A percentile compares a stretch with the other conserved stretches of the same genome.
Conservation (phyloP, 2,888 invertebrate genomes). For the Drosophila neonasuta region DNA sequence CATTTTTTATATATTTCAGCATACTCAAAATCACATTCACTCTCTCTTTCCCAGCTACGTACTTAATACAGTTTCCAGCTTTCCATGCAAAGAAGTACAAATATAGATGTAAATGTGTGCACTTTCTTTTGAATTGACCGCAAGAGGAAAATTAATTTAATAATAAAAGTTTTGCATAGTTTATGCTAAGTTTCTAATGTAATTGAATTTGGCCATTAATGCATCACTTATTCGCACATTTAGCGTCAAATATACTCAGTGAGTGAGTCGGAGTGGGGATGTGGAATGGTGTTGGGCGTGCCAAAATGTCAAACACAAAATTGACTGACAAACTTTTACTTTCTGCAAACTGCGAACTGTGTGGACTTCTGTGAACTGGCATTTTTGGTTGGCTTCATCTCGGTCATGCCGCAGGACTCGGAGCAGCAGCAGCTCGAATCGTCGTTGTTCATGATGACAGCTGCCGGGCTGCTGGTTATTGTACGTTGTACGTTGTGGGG, state of each 20-base stretch:
- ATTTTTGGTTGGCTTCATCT: constrained; percentile 56
- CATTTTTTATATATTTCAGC: no score
- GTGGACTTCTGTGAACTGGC: constrained; percentile 53
- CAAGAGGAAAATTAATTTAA: constrained; percentile 30
- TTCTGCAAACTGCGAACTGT: constrained; percentile 49
- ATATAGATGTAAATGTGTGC: not conserved
- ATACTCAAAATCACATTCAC: not conserved
- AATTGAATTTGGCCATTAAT: constrained; percentile 55
- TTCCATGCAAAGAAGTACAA: not conserved
- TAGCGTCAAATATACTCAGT: constrained; percentile 30
- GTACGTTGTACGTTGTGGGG: constrained; percentile 13
- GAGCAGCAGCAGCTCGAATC: not conserved
- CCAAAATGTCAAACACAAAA: constrained; percentile 64
- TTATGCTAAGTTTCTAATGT: constrained; percentile 34
- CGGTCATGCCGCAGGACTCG: constrained; percentile 9
- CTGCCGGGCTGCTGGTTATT: constrained; percentile 49
- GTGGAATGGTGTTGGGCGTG: constrained; percentile 47
- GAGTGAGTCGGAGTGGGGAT: not conserved
- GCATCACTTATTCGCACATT: constrained; percentile 55
- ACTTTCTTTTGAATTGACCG: constrained; percentile 2
- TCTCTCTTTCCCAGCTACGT: not conserved
- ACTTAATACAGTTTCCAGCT: no score
- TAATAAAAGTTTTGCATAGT: constrained; percentile 36
- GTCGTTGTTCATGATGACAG: constrained; percentile 64
- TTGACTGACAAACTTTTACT: constrained; percentile 74